Evolutionary conservation across 2,888 invertebrate genomes (phyloP).

Genomic region (Timema podura): DNA sequence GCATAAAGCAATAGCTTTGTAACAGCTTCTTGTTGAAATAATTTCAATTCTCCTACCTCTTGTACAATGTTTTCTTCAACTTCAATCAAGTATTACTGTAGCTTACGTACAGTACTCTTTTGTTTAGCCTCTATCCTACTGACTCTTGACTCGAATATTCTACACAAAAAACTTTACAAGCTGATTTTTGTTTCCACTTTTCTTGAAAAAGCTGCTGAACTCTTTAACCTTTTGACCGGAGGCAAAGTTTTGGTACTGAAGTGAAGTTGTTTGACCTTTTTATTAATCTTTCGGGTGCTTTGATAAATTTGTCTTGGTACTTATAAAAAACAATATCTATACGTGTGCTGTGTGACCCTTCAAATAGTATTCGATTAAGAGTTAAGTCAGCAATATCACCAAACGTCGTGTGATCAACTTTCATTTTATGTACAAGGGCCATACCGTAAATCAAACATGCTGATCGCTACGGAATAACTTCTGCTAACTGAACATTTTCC

Average conservation of each 20-base stretch:
- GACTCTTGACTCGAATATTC: background rate
- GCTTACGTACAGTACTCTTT: background rate
- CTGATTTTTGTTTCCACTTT: background rate
- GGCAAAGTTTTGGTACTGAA: background rate
- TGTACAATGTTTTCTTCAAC: background rate
- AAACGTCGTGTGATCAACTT: background rate
- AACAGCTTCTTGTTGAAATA: background rate
- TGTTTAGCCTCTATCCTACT: background rate
- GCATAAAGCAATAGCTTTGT: background rate
- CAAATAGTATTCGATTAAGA: conserved; percentile 7
- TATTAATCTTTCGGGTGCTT: background rate
- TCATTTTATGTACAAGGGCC: background rate
- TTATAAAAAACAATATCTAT: background rate
- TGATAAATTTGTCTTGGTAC: background rate
- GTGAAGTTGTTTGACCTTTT: background rate
- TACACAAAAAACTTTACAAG: background rate
- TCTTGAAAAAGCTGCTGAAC: background rate
- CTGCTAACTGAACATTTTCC: background rate
- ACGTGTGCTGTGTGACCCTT: background rate
- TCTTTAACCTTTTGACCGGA: background rate
- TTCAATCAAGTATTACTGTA: background rate
- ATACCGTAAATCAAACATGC: background rate
- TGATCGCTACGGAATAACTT: background rate
- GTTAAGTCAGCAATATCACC: background rate
- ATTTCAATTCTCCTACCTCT: background rate